Evolutionary conservation across 1,140 invertebrate genomes (phyloP).

Genomic region (Colletes gigas): DNA sequence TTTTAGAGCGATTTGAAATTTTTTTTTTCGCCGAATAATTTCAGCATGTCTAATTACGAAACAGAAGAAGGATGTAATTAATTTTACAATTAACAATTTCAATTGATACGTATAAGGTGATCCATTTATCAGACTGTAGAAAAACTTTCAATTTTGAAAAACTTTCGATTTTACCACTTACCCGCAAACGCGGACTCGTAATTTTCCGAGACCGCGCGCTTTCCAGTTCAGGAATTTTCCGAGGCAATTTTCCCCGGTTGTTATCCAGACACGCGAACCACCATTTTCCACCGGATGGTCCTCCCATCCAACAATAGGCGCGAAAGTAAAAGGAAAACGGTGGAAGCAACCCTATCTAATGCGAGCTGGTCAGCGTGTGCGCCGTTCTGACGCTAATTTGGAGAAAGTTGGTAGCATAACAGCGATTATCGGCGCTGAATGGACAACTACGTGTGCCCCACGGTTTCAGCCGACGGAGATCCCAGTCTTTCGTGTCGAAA

Average conservation of each 20-base stretch:
- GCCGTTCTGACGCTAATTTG: conserved; percentile 72
- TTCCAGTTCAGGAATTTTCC: neutral
- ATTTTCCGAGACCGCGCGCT: neutral
- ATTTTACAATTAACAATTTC: too few relatives aligned
- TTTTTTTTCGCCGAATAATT: too few relatives aligned
- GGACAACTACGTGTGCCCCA: conserved; percentile 33
- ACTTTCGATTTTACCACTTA: neutral
- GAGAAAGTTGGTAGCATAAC: conserved; percentile 70
- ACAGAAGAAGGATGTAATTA: too few relatives aligned
- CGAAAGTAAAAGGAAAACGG: conserved; percentile 73
- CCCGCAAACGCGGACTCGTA: neutral
- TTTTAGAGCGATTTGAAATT: too few relatives aligned
- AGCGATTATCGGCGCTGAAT: conserved; percentile 59
- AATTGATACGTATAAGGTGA: too few relatives aligned
- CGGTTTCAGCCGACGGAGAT: neutral
- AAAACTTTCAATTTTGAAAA: neutral
- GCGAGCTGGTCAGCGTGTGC: conserved; percentile 34
- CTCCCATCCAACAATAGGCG: conserved; percentile 66
- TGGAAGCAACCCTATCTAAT: conserved; percentile 70
- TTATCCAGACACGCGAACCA: conserved; percentile 26
- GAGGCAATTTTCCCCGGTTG: neutral
- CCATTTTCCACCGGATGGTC: conserved; percentile 19
- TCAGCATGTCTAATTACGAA: too few relatives aligned
- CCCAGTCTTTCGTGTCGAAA: neutral
- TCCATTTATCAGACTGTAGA: too few relatives aligned